Percentiles rank a stretch among this genome's conserved stretches.
Conservation (phyloP, 37 sponge, comb jelly and placozoan species). For the Crambe crambe region DNA sequence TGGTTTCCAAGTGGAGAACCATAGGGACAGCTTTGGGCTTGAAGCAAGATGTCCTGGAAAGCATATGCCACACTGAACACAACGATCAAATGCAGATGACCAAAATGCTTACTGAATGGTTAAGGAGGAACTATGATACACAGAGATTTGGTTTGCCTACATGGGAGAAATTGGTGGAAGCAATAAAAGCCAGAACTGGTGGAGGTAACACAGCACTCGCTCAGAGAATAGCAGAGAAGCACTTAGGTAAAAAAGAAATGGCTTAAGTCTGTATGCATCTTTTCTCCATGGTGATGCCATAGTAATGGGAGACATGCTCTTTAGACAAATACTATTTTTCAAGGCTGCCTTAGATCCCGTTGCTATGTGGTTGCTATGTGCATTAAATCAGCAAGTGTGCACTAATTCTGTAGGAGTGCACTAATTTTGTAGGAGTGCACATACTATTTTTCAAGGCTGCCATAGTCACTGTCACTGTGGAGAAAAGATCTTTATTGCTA, state of each 20-base stretch:
- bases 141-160: neutral
- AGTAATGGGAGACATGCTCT: no score
- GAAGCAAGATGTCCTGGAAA: neutral
- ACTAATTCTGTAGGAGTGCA: no score
- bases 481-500: no score
- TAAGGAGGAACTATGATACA: neutral
- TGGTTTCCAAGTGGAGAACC: neutral
- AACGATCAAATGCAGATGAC: neutral
- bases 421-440: no score
- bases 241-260: neutral
- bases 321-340: no score
- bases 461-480: no score
- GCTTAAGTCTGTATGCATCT: no score
- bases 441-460: no score
- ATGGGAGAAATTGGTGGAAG: conserved; percentile 3
- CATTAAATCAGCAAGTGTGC: no score
- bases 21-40: neutral
- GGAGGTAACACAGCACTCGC: conserved; percentile 3
- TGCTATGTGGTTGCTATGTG: no score
- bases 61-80: neutral
- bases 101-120: neutral
- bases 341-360: no score
- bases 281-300: no score
- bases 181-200: neutral
- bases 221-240: neutral